Evolutionary conservation across 2,888 invertebrate species (phyloP).

Genomic region (Meiosimyza decipiens): DNA sequence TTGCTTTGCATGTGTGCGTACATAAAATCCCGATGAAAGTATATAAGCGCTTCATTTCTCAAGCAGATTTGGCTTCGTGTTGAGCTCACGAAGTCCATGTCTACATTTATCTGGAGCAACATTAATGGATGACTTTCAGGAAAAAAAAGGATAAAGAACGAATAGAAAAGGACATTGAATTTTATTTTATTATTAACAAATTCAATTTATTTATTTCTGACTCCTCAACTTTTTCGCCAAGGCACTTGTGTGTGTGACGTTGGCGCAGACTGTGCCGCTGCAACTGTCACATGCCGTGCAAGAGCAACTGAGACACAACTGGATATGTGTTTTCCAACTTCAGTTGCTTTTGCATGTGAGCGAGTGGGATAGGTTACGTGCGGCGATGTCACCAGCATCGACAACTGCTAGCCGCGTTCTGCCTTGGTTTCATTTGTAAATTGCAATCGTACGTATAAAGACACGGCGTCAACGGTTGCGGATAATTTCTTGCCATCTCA

Average conservation of each 20-base stretch:
- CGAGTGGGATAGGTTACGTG: background rate
- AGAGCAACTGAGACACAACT: conserved; percentile 3
- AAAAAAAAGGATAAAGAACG: conserved; percentile 14
- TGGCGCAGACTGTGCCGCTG: background rate
- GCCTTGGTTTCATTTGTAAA: conserved; percentile 22
- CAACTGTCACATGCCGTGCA: background rate
- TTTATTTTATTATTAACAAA: conserved; percentile 6
- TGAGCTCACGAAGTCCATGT: conserved; percentile 48
- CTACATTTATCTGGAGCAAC: conserved; percentile 21
- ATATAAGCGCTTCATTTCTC: conserved; percentile 55
- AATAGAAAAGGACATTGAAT: conserved; percentile 21
- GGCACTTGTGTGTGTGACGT: background rate
- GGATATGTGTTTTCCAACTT: conserved; percentile 4
- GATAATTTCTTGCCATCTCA: no score
- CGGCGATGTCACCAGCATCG: background rate
- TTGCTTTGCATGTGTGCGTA: conserved; percentile 42
- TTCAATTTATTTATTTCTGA: background rate
- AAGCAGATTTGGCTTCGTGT: conserved; percentile 53
- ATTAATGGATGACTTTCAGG: conserved; percentile 28
- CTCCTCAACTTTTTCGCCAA: background rate
- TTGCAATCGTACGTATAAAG: conserved; percentile 4
- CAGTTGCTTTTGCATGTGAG: background rate
- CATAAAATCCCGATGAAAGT: conserved; percentile 56
- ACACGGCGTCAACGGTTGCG: background rate
- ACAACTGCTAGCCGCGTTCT: background rate